Base-by-base conservation (phyloP, 2,797 vertebrate species). In the Megalops cyprinoides region DNA sequence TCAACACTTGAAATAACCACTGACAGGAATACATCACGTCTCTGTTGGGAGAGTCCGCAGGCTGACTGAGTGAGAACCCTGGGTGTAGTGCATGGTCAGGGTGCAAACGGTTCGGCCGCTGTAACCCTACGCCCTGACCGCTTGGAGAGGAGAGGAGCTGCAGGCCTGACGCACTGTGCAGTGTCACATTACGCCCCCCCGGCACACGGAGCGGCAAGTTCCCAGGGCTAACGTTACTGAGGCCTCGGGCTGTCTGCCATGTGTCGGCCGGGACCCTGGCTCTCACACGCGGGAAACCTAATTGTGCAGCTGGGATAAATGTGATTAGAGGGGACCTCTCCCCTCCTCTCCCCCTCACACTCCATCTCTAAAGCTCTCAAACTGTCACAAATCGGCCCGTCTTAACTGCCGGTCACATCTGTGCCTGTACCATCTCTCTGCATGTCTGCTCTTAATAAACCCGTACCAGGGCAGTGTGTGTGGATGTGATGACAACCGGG, bases 371-470 rank as follows among this genome's bases (percentile, higher is more conserved):
- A 8, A 3, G 58, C 12, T n/a, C 58, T 9, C 8, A n/a, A 25
- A 62, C 9, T 25, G 58, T 1, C 20, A 62, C 58, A 25, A 25
- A 25, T 9, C 20, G n/a, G 18, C 15, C 6, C 31, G 55, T 12
- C 56, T 39, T 37, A 39, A 53, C 18, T n/a, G 7, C 74, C 34
- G n/a, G 28, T 9, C 51, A 62, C 56, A 20, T 77, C 82, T 89
- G 79, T 53, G 81, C 81, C 78, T 62, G 23, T 91, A 90, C 92
- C 88, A 87, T 39, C 4, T 42, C 76, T 6, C 44, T 4, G 58
- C 42, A 44, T 46, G 25, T 49, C 58, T 12, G 5, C 6, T 58
- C 65, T n/a, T 20, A 34, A 67, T 39, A 67, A 67, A 62, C 2
- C 67, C 9, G 12, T 20, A 31, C n/a, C n/a, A n/a, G n/a, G n/a